Evolutionary conservation across 2,888 invertebrate genomes (phyloP).

Genomic region (Metallyticus violacea): DNA sequence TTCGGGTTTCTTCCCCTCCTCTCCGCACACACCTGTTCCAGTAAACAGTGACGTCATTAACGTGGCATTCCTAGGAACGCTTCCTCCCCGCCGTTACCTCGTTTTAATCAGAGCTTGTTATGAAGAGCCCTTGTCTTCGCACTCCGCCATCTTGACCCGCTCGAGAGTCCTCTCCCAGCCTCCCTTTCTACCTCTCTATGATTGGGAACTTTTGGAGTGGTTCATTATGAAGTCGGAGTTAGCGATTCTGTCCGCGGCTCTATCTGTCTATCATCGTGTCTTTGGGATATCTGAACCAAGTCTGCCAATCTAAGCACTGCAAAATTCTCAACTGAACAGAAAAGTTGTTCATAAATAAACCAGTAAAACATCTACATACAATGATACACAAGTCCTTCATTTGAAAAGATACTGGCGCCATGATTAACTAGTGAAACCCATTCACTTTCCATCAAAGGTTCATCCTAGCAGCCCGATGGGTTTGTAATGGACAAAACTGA

Average conservation of each 20-base stretch:
- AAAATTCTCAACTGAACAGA: not conserved
- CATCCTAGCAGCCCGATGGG: too few species aligned
- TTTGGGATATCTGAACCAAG: not conserved
- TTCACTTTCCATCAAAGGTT: too few species aligned
- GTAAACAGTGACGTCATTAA: not conserved
- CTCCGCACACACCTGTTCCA: not conserved
- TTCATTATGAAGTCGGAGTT: conserved; percentile 10
- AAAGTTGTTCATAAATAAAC: too few species aligned
- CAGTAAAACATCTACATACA: too few species aligned
- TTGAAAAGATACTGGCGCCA: too few species aligned
- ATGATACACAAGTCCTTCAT: too few species aligned
- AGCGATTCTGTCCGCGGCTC: not conserved
- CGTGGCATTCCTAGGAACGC: not conserved
- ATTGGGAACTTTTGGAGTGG: conserved; percentile 16
- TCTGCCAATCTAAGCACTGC: not conserved
- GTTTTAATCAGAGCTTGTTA: not conserved
- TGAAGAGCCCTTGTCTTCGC: not conserved
- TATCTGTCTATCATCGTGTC: not conserved
- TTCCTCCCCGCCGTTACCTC: not conserved
- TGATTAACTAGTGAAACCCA: too few species aligned
- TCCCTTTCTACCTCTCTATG: not conserved
- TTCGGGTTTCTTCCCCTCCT: not conserved
- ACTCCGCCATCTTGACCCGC: conserved; percentile 9
- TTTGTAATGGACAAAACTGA: too few species aligned
- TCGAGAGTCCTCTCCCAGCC: not conserved